A percentile compares a stretch with the other conserved stretches of the same genome.
These are phyloP conservation scores for Butorides virescens DNA, from an alignment of 2,113 vertebrate genomes.

Conservation along the genomic window DNA sequence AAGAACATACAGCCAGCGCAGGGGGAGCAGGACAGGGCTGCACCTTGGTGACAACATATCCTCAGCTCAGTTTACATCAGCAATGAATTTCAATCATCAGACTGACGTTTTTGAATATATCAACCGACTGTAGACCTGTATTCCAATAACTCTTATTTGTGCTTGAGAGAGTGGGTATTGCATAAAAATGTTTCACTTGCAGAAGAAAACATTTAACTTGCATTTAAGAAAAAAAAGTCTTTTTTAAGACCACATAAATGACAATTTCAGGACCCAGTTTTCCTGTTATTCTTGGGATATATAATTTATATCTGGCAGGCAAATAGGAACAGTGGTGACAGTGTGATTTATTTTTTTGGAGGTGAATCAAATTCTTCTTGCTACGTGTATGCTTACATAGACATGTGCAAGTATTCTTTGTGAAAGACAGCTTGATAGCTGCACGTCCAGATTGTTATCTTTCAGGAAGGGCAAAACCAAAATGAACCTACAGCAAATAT, in stretches of 20 bases:
- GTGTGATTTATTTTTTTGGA: not conserved
- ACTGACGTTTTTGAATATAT: not conserved
- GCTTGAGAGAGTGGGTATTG: not conserved
- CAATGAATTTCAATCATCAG: not conserved
- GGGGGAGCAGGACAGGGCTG: not conserved
- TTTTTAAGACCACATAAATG: not conserved
- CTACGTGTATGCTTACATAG: not conserved
- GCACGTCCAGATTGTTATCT: not conserved
- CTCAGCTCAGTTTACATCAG: not conserved
- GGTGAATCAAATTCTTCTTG: not conserved
- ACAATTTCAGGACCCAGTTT: not conserved
- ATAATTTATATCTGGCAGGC: not conserved
- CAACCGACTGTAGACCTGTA: not conserved
- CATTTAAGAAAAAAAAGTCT: not conserved
- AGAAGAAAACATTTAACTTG: not conserved
- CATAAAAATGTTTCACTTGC: not conserved
- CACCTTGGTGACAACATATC: not conserved
- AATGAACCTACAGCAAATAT: not conserved
- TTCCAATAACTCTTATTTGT: not conserved
- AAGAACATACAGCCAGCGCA: not conserved
- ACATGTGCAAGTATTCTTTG: not conserved
- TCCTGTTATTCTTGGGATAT: not conserved
- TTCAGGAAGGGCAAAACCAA: not conserved
- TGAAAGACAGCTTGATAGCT: not conserved
- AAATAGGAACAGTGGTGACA: not conserved